Conservation (phyloP, 2,113 vertebrate species). For the Cygnus atratus region DNA sequence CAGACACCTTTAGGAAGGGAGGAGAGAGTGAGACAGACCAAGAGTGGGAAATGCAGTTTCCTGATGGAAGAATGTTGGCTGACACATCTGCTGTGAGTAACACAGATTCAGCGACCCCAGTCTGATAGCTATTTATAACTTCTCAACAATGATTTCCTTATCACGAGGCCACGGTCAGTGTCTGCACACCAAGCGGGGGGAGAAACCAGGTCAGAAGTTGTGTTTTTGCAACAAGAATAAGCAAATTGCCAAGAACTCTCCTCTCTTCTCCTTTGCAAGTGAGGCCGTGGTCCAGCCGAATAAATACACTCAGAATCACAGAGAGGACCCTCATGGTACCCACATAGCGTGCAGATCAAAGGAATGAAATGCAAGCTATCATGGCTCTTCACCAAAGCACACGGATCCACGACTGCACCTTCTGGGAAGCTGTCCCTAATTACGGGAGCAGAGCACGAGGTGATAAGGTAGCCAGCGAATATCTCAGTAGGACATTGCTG, state of each 20-base stretch:
- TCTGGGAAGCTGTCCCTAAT: neutral
- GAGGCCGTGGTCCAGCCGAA: neutral
- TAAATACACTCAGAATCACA: rapidly evolving
- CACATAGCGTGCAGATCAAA: neutral
- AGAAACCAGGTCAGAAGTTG: neutral
- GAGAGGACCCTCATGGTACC: neutral
- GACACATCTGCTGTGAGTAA: slow-evolving; percentile 10
- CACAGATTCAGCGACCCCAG: neutral
- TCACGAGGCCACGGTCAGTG: neutral
- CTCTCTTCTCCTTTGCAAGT: neutral
- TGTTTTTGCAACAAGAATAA: neutral
- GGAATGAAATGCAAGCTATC: neutral
- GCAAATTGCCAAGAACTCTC: neutral
- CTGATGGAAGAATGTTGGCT: slow-evolving; percentile 34
- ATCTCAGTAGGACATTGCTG: neutral
- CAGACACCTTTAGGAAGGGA: slow-evolving; percentile 14
- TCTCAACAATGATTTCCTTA: neutral
- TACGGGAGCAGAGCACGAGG: neutral
- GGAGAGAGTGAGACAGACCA: neutral
- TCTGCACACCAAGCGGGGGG: neutral
- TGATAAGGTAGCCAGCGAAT: neutral
- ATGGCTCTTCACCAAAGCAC: neutral
- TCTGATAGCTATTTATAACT: slow-evolving; percentile 49
- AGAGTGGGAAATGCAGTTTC: slow-evolving; percentile 42
- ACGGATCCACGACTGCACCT: neutral